Evolutionary conservation across 2,113 vertebrate species (phyloP).

Genomic region (Tetraodon nigroviridis): DNA sequence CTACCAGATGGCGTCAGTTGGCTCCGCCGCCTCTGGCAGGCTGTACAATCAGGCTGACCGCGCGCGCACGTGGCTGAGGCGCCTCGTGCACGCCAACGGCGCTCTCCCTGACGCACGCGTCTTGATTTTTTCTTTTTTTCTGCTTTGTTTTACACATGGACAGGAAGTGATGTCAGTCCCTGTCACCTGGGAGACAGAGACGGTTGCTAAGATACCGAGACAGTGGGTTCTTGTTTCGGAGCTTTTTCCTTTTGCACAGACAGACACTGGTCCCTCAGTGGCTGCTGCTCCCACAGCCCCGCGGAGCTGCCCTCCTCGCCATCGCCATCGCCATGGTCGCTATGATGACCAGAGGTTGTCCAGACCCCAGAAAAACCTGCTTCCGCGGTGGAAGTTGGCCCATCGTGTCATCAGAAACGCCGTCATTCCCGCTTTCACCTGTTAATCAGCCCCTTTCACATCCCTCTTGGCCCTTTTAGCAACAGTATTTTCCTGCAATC

Average conservation of each 20-base stretch:
- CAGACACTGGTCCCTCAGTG: slow-evolving; percentile 66
- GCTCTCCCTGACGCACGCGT: neutral
- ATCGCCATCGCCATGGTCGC: slow-evolving; percentile 20
- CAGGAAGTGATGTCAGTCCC: slow-evolving; percentile 77
- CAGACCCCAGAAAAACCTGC: no score
- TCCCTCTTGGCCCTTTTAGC: no score
- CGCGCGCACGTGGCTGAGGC: slow-evolving; percentile 42
- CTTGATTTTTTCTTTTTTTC: neutral
- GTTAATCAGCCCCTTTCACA: no score
- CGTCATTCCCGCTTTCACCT: no score
- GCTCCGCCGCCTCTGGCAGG: slow-evolving; percentile 65
- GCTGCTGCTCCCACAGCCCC: slow-evolving; percentile 53
- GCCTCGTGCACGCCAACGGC: slow-evolving; percentile 24
- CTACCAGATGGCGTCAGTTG: slow-evolving; percentile 78
- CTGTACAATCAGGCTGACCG: slow-evolving; percentile 59
- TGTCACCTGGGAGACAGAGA: slow-evolving; percentile 76
- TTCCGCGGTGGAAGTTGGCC: no score
- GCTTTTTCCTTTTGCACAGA: slow-evolving; percentile 58
- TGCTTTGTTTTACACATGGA: slow-evolving; percentile 37
- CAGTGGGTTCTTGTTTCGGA: slow-evolving; percentile 76
- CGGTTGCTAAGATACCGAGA: slow-evolving; percentile 79
- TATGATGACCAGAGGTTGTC: slow-evolving; percentile 5
- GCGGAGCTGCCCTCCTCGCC: neutral
- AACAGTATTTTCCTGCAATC: no score
- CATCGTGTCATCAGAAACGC: no score